These are phyloP conservation scores for Lasioglossum malachurum DNA, from an alignment of 2,888 invertebrate species.

Conservation along the genomic window DNA sequence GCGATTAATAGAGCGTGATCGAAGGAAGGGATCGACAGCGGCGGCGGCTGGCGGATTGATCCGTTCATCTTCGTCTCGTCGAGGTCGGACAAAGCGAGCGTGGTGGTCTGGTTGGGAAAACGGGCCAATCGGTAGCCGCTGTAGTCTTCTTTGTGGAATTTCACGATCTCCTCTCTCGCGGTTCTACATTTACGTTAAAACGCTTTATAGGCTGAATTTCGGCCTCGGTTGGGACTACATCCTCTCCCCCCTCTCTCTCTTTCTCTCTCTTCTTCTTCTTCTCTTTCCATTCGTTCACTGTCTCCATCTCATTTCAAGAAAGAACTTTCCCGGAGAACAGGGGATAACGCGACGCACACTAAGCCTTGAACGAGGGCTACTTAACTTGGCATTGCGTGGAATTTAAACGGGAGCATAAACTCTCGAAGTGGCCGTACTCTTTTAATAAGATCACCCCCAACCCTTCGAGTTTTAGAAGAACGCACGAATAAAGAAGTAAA, in stretches of 20 bases:
- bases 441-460: background rate
- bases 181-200: slow-evolving; percentile 12
- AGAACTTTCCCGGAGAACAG: background rate
- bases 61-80: slow-evolving; percentile 56
- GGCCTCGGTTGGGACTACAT: background rate
- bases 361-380: background rate
- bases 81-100: slow-evolving; percentile 53
- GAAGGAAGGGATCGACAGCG: slow-evolving; percentile 54
- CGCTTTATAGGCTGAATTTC: slow-evolving; percentile 6
- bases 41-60: slow-evolving; percentile 49
- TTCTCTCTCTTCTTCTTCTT: too few relatives aligned
- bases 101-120: slow-evolving; percentile 40
- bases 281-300: background rate
- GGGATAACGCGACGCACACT: background rate
- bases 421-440: background rate
- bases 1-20: slow-evolving; percentile 71
- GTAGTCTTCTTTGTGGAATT: background rate
- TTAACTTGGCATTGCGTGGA: background rate
- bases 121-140: slow-evolving; percentile 26
- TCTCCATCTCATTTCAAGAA: background rate
- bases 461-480: background rate
- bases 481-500: background rate
- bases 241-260: too few relatives aligned
- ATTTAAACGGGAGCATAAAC: slow-evolving; percentile 4
- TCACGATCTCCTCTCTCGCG: background rate